These are phyloP conservation scores for Cricetomys ansorgei DNA, from an alignment of 2,113 vertebrate genomes.

Conservation along the genomic window DNA sequence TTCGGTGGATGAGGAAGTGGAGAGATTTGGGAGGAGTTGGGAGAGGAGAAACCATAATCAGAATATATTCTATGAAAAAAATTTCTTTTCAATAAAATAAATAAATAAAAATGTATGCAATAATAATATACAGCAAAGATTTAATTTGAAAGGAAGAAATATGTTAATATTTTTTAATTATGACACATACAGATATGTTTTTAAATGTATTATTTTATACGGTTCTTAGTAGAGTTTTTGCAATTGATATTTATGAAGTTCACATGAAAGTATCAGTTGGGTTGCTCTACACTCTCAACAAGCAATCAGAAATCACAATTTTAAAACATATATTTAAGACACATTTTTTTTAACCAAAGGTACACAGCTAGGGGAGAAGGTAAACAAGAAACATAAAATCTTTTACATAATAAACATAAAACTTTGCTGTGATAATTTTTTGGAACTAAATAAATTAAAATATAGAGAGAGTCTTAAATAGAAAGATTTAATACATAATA, in stretches of 20 bases:
- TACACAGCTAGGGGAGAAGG: not conserved
- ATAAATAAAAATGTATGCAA: constrained; percentile 39
- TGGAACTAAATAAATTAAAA: constrained; percentile 8
- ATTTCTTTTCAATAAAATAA: not conserved
- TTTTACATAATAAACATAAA: constrained; percentile 15
- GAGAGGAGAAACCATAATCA: not conserved
- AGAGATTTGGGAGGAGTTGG: not conserved
- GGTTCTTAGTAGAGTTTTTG: not conserved
- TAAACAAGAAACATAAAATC: not conserved
- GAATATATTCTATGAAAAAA: not conserved
- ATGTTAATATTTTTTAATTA: not conserved
- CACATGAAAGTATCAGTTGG: not conserved
- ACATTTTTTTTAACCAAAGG: not conserved
- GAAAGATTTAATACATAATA: not conserved
- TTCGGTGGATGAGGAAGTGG: not conserved
- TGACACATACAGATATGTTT: not conserved
- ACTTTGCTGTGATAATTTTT: not conserved
- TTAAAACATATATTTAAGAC: not conserved
- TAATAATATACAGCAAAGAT: not conserved
- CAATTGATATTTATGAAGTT: not conserved
- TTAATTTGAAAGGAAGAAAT: constrained; percentile 26
- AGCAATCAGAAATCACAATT: not conserved
- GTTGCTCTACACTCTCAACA: not conserved
- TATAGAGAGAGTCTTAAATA: not conserved
- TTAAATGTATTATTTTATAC: not conserved